These are phyloP conservation scores for Brachymystax lenok DNA, from an alignment of 2,797 vertebrate genomes.

Conservation along the genomic window DNA sequence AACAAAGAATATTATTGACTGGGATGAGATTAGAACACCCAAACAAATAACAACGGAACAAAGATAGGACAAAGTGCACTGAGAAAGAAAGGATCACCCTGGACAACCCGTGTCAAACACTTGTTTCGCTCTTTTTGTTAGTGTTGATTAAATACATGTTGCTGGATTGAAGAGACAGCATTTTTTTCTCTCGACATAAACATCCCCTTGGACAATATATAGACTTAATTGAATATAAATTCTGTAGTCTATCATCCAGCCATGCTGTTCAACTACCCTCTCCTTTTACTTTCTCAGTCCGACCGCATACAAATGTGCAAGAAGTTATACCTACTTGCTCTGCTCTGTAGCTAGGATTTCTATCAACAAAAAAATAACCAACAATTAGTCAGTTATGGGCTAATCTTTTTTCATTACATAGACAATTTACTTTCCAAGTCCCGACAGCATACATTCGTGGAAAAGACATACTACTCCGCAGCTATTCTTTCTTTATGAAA, in stretches of 20 bases:
- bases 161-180: constrained; percentile 50
- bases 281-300: neutral
- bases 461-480: no score
- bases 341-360: constrained; percentile 47
- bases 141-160: constrained; percentile 77
- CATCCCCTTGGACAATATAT: constrained; percentile 52
- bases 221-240: constrained; percentile 65
- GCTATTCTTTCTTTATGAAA: no score
- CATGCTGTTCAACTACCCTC: no score
- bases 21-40: constrained; percentile 80
- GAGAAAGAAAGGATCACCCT: constrained; percentile 68
- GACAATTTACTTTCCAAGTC: no score
- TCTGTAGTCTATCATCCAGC: constrained; percentile 27
- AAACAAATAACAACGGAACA: constrained; percentile 81
- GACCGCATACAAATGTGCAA: constrained; percentile 20
- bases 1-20: constrained; percentile 89
- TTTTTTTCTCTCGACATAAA: constrained; percentile 31
- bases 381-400: no score
- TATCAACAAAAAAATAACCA: constrained; percentile 33
- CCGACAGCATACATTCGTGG: no score
- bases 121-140: constrained; percentile 71
- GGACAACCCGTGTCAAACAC: constrained; percentile 65
- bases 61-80: constrained; percentile 74
- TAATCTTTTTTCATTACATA: no score
- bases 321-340: constrained; percentile 19